Conservation (phyloP, 2,888 invertebrate species). For the Calameuta idolon region DNA sequence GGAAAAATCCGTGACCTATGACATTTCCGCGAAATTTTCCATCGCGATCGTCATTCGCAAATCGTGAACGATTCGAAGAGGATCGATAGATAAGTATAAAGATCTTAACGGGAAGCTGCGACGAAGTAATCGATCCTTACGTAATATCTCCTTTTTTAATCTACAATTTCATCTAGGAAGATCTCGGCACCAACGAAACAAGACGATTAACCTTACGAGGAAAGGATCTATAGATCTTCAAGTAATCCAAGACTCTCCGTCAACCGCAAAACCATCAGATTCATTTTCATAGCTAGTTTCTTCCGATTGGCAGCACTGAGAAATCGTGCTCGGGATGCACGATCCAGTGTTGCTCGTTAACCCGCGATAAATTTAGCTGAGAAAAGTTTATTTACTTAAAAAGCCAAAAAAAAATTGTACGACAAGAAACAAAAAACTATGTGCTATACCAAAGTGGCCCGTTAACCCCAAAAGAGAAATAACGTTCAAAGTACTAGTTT, state of each 20-base stretch:
- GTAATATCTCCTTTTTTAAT: neutral
- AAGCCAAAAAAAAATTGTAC: too few relatives aligned
- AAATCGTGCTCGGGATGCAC: neutral
- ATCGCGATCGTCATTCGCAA: neutral
- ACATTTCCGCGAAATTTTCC: neutral
- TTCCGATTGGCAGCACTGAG: neutral
- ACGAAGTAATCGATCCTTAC: neutral
- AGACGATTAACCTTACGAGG: neutral
- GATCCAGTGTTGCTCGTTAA: neutral
- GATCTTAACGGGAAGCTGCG: neutral
- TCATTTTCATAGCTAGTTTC: neutral
- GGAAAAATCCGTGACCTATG: neutral
- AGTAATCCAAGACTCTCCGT: neutral
- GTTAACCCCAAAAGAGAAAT: neutral
- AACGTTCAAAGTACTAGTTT: neutral
- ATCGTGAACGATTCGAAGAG: neutral
- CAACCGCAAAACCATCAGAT: neutral
- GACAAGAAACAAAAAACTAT: too few relatives aligned
- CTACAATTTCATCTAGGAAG: neutral
- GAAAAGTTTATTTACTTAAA: too few relatives aligned
- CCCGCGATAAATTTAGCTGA: neutral
- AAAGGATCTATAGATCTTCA: neutral
- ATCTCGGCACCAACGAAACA: neutral
- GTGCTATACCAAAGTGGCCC: too few relatives aligned
- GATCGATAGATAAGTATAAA: neutral